phyloP scores from a whole-genome alignment of 1,140 invertebrate genomes.

The Notospermus geniculatus region DNA sequence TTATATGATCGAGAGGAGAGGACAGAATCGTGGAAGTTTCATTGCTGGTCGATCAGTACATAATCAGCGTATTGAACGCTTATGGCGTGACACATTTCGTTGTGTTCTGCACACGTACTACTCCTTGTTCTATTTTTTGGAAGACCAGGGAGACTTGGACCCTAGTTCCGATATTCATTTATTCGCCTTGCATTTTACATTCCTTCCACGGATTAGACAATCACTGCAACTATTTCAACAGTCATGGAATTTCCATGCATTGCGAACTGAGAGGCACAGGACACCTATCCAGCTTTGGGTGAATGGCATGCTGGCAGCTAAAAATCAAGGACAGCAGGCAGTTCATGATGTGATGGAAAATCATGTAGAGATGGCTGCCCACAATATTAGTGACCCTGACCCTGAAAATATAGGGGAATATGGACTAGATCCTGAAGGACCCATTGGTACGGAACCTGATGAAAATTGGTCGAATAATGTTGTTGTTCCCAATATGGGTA shows the following conservation, averaged over 20 bases:
- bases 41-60: slow-evolving; percentile 2
- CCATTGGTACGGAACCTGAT: no score
- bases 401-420: no score
- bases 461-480: no score
- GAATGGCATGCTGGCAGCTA: background rate
- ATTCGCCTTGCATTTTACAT: background rate
- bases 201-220: background rate
- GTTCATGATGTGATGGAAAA: no score
- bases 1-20: background rate
- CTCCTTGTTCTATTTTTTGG: background rate
- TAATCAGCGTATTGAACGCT: slow-evolving; percentile 3
- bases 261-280: background rate
- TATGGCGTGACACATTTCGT: slow-evolving; percentile 1
- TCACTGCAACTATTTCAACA: background rate
- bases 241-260: background rate
- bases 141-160: background rate
- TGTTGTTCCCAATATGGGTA: no score
- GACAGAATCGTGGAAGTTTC: background rate
- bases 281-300: background rate
- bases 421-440: no score
- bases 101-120: background rate
- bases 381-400: no score
- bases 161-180: background rate
- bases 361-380: no score
- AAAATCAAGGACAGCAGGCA: no score